A percentile compares a stretch with the other conserved stretches of the same genome.
Conservation (phyloP, 2,888 invertebrate species). For the Mechanitis mazaeus region DNA sequence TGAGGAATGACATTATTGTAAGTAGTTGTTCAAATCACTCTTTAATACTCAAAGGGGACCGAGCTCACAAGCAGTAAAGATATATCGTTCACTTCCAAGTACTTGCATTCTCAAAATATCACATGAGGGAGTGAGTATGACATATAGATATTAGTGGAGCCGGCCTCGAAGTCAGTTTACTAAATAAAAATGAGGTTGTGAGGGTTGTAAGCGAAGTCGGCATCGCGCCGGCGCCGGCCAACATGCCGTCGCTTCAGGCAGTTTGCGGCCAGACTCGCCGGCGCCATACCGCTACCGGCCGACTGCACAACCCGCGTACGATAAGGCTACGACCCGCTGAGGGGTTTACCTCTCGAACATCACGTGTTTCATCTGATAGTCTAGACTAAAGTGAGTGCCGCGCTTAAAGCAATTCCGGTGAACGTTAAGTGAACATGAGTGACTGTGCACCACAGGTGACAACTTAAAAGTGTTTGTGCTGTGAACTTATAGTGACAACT, state of each 20-base stretch:
- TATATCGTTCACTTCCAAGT: slow-evolving; percentile 64
- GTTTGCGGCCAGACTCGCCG: slow-evolving; percentile 59
- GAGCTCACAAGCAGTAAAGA: slow-evolving; percentile 48
- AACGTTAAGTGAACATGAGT: slow-evolving; percentile 45
- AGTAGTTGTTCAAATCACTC: slow-evolving; percentile 45
- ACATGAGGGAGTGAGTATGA: slow-evolving; percentile 63
- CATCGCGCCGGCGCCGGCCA: slow-evolving; percentile 70
- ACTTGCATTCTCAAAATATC: slow-evolving; percentile 67
- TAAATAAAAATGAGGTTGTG: slow-evolving; percentile 73
- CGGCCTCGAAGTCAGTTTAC: slow-evolving; percentile 74
- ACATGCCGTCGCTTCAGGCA: slow-evolving; percentile 54
- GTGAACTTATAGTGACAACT: slow-evolving; percentile 47
- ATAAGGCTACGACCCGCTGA: slow-evolving; percentile 27
- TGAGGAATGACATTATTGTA: slow-evolving; percentile 17
- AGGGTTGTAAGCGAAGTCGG: slow-evolving; percentile 55
- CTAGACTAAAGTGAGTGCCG: slow-evolving; percentile 5
- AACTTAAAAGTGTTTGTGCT: slow-evolving; percentile 53
- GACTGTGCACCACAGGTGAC: slow-evolving; percentile 41
- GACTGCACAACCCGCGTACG: slow-evolving; percentile 30
- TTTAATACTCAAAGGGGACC: slow-evolving; percentile 48
- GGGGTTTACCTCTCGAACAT: slow-evolving; percentile 32
- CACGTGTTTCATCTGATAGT: slow-evolving; percentile 17
- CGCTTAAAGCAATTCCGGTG: slow-evolving; percentile 27
- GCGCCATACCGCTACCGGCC: slow-evolving; percentile 59
- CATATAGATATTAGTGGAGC: slow-evolving; percentile 60